Conservation (phyloP, 1,140 invertebrate genomes). For the Hesperophylax magnus region DNA sequence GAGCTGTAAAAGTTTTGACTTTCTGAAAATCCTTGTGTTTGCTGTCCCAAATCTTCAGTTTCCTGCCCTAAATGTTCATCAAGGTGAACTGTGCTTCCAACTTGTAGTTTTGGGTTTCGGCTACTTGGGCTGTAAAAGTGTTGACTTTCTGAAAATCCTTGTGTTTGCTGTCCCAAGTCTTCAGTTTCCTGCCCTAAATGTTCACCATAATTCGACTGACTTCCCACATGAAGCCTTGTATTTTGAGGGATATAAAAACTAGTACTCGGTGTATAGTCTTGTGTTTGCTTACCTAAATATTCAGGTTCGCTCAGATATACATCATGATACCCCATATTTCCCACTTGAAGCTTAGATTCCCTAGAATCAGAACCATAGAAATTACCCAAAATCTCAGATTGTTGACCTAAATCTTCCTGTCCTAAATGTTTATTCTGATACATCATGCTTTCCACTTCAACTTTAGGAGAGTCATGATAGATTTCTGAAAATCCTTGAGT, state of each 20-base stretch:
- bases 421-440: too few species aligned
- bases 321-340: not conserved
- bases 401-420: too few species aligned
- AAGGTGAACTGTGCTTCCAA: not conserved
- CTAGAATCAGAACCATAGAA: not conserved
- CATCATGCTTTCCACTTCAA: too few species aligned
- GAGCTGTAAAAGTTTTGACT: constrained; percentile 10
- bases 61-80: constrained; percentile 38
- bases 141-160: constrained; percentile 48
- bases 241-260: not conserved
- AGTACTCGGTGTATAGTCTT: not conserved
- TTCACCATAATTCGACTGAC: not conserved
- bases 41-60: constrained; percentile 35
- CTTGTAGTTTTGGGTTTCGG: not conserved
- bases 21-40: constrained; percentile 53
- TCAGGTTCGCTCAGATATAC: constrained; percentile 34
- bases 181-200: constrained; percentile 54
- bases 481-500: constrained; percentile 13
- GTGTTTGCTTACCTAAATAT: constrained; percentile 52
- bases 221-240: not conserved
- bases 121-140: not conserved
- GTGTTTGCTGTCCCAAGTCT: constrained; percentile 58
- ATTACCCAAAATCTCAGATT: not conserved
- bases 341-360: not conserved
- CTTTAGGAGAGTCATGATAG: not conserved